These are phyloP conservation scores for Odocoileus hemionus DNA, from an alignment of 2,113 vertebrate species.

Conservation along the genomic window DNA sequence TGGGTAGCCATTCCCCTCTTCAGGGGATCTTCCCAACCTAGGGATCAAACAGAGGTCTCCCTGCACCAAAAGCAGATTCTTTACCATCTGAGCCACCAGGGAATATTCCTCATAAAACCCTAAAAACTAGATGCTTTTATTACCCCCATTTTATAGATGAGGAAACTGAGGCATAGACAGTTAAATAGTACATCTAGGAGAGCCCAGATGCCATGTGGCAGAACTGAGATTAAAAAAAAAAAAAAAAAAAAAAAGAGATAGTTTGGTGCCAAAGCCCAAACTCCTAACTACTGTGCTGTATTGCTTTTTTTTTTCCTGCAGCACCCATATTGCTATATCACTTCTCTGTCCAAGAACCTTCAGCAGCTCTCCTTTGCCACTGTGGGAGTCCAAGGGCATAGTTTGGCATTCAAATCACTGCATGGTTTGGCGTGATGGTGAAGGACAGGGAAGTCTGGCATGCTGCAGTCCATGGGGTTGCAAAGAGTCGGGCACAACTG, in stretches of 20 bases:
- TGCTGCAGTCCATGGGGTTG: background rate
- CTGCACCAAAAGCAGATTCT: background rate
- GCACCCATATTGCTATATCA: background rate
- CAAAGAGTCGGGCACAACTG: background rate
- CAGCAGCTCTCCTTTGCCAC: background rate
- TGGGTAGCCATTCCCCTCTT: background rate
- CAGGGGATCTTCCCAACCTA: background rate
- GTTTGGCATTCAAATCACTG: background rate
- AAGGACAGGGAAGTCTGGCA: background rate
- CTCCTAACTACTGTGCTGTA: background rate
- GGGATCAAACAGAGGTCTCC: background rate
- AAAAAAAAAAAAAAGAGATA: background rate
- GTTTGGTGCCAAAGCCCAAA: background rate
- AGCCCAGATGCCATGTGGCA: background rate
- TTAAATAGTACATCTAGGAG: background rate
- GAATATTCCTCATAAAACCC: background rate
- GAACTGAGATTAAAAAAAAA: background rate
- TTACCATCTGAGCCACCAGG: background rate
- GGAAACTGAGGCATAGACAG: background rate
- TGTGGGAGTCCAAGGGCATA: background rate
- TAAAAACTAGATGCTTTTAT: background rate
- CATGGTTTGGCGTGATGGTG: background rate
- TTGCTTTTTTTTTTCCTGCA: background rate
- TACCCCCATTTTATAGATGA: background rate
- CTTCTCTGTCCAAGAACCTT: background rate